phyloP scores from a whole-genome alignment of 1,140 invertebrate genomes.

The Planococcus citri region DNA sequence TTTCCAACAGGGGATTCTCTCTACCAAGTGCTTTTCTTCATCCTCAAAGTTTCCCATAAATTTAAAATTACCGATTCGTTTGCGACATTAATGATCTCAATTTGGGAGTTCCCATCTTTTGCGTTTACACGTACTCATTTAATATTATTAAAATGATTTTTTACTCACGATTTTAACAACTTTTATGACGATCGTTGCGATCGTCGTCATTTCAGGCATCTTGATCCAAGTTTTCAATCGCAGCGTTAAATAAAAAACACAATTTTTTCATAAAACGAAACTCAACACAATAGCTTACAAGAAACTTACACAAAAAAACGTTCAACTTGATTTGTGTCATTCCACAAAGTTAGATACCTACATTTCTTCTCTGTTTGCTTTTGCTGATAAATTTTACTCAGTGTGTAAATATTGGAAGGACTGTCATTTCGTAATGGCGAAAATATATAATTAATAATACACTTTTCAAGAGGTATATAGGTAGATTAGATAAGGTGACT shows the following conservation, averaged over 20 bases:
- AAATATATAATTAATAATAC: neutral
- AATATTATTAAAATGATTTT: too few relatives aligned
- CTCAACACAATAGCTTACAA: too few relatives aligned
- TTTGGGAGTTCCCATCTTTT: too few relatives aligned
- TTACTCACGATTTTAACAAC: constrained; percentile 60
- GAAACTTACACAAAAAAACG: neutral
- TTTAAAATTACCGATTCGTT: too few relatives aligned
- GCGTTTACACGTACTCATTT: too few relatives aligned
- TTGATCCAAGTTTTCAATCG: neutral
- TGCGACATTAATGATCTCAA: too few relatives aligned
- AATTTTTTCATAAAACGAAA: too few relatives aligned
- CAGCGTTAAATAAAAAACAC: too few relatives aligned
- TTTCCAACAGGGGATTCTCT: too few relatives aligned
- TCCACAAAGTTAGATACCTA: neutral
- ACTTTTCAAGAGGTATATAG: neutral
- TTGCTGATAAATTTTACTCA: neutral
- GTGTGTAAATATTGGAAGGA: neutral
- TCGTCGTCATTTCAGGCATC: constrained; percentile 60
- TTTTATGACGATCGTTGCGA: constrained; percentile 63
- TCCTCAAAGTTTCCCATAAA: too few relatives aligned
- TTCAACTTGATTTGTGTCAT: neutral
- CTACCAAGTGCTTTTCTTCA: too few relatives aligned
- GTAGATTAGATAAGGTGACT: neutral
- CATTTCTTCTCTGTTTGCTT: neutral
- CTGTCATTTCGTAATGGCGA: neutral